These are phyloP conservation scores for Gortyna flavago DNA, from an alignment of 2,888 invertebrate species.

Conservation along the genomic window DNA sequence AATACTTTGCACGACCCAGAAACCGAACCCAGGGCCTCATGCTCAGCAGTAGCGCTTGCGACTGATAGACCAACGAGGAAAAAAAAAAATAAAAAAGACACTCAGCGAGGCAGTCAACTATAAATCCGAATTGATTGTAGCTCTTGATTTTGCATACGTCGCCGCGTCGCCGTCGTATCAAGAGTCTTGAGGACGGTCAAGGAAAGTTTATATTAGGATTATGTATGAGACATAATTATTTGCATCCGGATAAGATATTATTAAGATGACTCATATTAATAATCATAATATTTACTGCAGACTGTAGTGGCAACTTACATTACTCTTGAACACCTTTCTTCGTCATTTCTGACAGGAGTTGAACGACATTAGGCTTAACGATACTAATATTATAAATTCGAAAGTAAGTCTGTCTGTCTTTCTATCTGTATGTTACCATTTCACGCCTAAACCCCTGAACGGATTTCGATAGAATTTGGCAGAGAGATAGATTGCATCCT, in stretches of 20 bases:
- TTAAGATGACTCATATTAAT: slow-evolving; percentile 9
- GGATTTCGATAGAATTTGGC: too few species aligned
- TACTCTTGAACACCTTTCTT: not conserved
- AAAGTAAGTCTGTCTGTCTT: too few species aligned
- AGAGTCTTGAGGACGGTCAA: not conserved
- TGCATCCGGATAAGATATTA: slow-evolving; percentile 9
- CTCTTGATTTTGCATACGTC: not conserved
- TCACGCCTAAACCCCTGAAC: too few species aligned
- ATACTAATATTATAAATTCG: too few species aligned
- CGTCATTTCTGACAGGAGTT: not conserved
- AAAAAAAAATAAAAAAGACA: not conserved
- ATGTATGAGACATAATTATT: slow-evolving; percentile 3
- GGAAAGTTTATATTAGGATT: not conserved
- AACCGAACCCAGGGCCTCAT: not conserved
- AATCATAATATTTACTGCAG: slow-evolving; percentile 4
- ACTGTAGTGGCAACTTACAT: not conserved
- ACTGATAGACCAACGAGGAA: not conserved
- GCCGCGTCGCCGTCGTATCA: not conserved
- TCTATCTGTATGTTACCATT: too few species aligned
- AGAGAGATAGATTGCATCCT: too few species aligned
- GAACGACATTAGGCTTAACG: not conserved
- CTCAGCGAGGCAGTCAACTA: not conserved
- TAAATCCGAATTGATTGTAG: slow-evolving; percentile 21
- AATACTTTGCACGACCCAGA: not conserved
- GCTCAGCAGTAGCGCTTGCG: not conserved